Evolutionary conservation across 2,113 vertebrate genomes (phyloP), one percentile per base, ranked within the genome.

Genomic region (Lynx canadensis): DNA sequence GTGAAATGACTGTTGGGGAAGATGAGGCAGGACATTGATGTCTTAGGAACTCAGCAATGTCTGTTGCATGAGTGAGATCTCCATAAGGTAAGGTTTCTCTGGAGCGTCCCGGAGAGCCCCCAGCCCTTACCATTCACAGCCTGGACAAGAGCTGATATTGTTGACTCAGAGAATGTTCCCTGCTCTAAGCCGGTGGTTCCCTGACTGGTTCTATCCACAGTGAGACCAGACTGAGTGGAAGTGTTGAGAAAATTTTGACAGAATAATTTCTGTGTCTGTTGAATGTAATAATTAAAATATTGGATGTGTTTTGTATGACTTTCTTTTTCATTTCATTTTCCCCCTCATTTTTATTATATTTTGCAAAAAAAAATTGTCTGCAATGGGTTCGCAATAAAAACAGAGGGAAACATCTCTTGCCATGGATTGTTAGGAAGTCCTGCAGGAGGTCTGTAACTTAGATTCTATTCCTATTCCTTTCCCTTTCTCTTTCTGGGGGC

Each of bases 1-100:
- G 4, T 0, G 31, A 65, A 65, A 31, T 50, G n/a, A 13, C 38
- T 7, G 2, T 11, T 0, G 1, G 9, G 16, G n/a, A 80, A 41
- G 29, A 13, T 0, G 15, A 38, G 63, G n/a, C 11, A 23, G 45
- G 33, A 79, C 55, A 31, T 2, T 6, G 16, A 15, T 23, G 21
- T 31, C n/a, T 55, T 41, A 2, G 38, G 15, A 19, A 23, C 33
- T 74, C 15, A 48, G 27, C 5, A 1, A 21, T 2, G 23, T 57
- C 41, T 55, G 29, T 25, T 45, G 80, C 25, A 55, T 7, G 31
- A 23, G 19, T 14, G 73, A 73, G n/a, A 25, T 14, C 41, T 48
- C 78, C 36, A 18, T 36, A n/a, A 21, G 10, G 3, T 4, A 29
- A 31, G 55, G 2, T 33, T 74, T 78, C 82, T 66, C 60, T 23